Percentiles rank a stretch among this genome's conserved stretches.
Conservation (phyloP, 1,140 invertebrate genomes). For the Trissolcus basalis region DNA sequence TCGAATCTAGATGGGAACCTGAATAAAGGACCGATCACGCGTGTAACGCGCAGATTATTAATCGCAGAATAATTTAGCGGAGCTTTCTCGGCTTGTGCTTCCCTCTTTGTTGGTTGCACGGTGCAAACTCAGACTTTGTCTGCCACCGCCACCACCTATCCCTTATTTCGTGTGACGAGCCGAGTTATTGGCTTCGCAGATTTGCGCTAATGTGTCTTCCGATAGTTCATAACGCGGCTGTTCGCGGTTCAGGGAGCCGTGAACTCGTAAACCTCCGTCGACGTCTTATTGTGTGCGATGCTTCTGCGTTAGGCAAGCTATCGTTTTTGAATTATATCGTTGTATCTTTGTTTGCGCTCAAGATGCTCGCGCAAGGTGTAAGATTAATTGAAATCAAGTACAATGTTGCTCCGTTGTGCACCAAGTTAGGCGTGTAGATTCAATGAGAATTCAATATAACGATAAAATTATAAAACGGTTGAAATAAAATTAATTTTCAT, state of each 20-base stretch:
- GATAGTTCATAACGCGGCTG: constrained; percentile 66
- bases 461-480: no score
- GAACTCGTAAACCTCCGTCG: constrained; percentile 63
- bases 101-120: constrained; percentile 30
- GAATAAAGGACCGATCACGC: constrained; percentile 73
- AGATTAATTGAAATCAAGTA: background rate
- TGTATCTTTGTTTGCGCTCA: constrained; percentile 12
- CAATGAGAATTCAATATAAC: no score
- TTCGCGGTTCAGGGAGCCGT: constrained; percentile 62
- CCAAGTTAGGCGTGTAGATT: background rate
- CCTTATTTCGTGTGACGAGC: constrained; percentile 53
- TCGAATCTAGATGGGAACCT: constrained; percentile 54
- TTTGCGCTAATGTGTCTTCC: constrained; percentile 74
- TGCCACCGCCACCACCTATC: constrained; percentile 15
- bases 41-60: constrained; percentile 75
- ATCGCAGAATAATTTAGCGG: constrained; percentile 74
- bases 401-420: background rate
- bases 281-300: constrained; percentile 37
- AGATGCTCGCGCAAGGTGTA: background rate
- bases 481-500: no score
- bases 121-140: background rate
- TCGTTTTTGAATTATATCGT: constrained; percentile 29
- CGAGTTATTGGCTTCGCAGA: constrained; percentile 73
- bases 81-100: constrained; percentile 22
- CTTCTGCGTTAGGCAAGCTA: constrained; percentile 27